phyloP scores from a whole-genome alignment of 1,140 invertebrate species.

The Zaprionus kolodkinae region DNA sequence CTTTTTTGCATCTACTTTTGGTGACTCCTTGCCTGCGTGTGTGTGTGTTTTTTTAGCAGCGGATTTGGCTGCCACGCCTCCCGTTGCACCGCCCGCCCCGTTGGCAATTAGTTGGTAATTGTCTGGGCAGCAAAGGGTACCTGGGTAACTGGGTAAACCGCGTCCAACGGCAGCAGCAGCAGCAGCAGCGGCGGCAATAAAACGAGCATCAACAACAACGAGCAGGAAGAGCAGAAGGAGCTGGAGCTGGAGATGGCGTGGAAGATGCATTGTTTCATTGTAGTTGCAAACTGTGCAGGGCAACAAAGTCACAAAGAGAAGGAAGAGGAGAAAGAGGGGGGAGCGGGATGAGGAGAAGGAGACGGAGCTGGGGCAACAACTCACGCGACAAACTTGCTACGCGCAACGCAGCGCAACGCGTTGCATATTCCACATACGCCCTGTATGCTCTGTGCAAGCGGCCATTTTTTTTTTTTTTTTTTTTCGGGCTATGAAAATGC shows the following conservation, averaged over 20 bases:
- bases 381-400: constrained; percentile 60
- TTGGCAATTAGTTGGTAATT: constrained; percentile 59
- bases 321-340: background rate
- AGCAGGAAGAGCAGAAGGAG: background rate
- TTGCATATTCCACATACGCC: constrained; percentile 4
- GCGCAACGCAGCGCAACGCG: constrained; percentile 8
- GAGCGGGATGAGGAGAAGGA: background rate
- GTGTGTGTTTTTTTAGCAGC: constrained; percentile 25
- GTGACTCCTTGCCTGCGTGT: background rate
- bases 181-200: constrained; percentile 47
- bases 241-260: constrained; percentile 2
- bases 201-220: constrained; percentile 33
- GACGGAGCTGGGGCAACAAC: background rate
- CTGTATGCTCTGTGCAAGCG: no score
- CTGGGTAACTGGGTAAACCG: constrained; percentile 16
- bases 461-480: no score
- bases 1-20: constrained; percentile 27
- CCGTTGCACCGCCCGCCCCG: background rate
- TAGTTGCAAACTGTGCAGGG: constrained; percentile 17
- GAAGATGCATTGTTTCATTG: constrained; percentile 31
- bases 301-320: constrained; percentile 53
- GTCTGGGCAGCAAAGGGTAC: constrained; percentile 34
- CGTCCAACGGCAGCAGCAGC: constrained; percentile 34
- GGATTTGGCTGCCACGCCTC: constrained; percentile 3
- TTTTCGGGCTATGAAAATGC: constrained; percentile 1